Percentiles rank a stretch among this genome's conserved stretches.
These are phyloP conservation scores for Neosilurus hyrtlii DNA, from an alignment of 2,797 vertebrate species.

Conservation along the genomic window DNA sequence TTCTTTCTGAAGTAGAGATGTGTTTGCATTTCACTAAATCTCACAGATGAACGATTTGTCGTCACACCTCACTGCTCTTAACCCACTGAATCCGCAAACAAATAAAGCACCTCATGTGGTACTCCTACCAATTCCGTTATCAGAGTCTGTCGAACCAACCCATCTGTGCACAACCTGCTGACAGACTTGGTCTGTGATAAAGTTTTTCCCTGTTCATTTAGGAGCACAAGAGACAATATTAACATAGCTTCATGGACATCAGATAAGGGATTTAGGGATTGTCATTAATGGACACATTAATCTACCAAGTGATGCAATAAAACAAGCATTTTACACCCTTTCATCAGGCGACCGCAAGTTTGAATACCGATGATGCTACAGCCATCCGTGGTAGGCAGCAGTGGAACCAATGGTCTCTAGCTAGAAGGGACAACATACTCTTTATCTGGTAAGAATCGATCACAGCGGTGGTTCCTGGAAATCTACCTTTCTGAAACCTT, in stretches of 20 bases:
- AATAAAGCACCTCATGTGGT: slow-evolving; percentile 10
- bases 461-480: no score
- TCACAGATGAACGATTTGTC: not conserved
- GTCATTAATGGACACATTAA: not conserved
- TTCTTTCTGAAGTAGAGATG: not conserved
- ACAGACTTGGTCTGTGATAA: slow-evolving; percentile 3
- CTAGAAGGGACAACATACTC: not conserved
- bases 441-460: not conserved
- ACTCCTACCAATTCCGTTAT: slow-evolving; percentile 35
- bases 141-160: slow-evolving; percentile 1
- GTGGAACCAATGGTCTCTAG: not conserved
- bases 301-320: not conserved
- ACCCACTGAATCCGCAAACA: slow-evolving; percentile 21
- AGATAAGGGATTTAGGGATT: not conserved
- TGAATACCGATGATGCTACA: not conserved
- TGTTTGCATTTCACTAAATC: not conserved
- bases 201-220: not conserved
- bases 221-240: slow-evolving; percentile 2
- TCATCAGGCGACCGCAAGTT: not conserved
- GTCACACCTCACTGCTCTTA: slow-evolving; percentile 26
- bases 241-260: not conserved
- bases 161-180: slow-evolving; percentile 19
- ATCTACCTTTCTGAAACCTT: no score
- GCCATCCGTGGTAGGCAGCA: no score
- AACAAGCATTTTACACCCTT: not conserved